Percentiles rank a stretch among this genome's conserved stretches.
Conservation (phyloP, 2,888 invertebrate species). For the Erebia aethiops region DNA sequence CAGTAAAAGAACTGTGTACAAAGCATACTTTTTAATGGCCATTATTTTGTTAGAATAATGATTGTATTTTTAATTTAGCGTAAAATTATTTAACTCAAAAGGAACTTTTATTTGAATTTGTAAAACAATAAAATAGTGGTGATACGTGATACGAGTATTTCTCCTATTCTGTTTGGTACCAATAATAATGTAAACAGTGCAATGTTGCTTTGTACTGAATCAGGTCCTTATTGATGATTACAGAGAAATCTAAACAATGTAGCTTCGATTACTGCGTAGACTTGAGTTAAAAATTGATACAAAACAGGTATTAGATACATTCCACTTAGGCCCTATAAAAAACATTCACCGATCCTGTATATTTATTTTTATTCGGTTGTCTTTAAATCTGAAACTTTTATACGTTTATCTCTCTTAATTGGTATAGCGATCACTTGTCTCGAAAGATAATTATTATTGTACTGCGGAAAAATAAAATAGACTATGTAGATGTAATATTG, state of each 20-base stretch:
- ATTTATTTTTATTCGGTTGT: neutral
- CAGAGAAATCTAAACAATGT: constrained; percentile 27
- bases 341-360: neutral
- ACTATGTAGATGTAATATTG: neutral
- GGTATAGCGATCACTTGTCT: too few relatives aligned
- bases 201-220: constrained; percentile 3
- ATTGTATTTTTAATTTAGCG: constrained; percentile 17
- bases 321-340: constrained; percentile 22
- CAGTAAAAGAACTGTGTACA: neutral
- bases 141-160: neutral
- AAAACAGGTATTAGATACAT: constrained; percentile 22
- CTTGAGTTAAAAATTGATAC: constrained; percentile 31
- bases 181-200: neutral
- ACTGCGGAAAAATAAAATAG: neutral
- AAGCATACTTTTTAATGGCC: neutral
- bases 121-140: neutral
- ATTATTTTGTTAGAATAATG: neutral
- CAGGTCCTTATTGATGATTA: constrained; percentile 20
- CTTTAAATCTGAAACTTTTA: too few relatives aligned
- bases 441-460: too few relatives aligned
- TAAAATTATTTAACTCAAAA: constrained; percentile 1
- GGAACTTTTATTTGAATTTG: neutral
- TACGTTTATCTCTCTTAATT: too few relatives aligned
- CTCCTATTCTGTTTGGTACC: too few relatives aligned
- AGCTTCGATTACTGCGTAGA: constrained; percentile 33